Percentiles rank a stretch among this genome's conserved stretches.
Conservation (phyloP, 2,113 vertebrate genomes). For the Prolemur simus region DNA sequence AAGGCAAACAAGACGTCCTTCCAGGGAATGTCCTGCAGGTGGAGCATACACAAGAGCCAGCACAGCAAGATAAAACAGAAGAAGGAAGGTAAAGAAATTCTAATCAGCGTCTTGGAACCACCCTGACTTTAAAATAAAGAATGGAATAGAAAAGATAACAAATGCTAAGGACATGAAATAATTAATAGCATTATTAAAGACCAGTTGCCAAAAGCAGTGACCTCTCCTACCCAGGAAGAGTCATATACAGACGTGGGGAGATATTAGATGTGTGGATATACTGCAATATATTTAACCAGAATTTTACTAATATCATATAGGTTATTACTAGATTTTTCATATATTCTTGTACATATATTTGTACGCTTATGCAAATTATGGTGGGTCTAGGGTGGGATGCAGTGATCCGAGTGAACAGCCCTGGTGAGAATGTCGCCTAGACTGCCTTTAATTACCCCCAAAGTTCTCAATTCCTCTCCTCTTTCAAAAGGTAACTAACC, state of each 20-base stretch:
- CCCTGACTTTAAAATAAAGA: not conserved
- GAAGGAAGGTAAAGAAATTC: not conserved
- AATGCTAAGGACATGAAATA: not conserved
- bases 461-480: no score
- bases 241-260: not conserved
- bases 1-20: not conserved
- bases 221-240: not conserved
- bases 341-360: not conserved
- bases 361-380: not conserved
- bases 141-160: not conserved
- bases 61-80: not conserved
- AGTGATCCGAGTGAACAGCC: no score
- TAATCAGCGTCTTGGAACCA: not conserved
- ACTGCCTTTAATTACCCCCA: no score
- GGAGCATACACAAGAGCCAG: not conserved
- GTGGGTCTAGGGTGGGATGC: no score
- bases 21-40: not conserved
- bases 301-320: not conserved
- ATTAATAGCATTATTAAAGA: not conserved
- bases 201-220: not conserved
- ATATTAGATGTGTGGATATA: not conserved
- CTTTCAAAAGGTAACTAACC: not conserved
- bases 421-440: no score
- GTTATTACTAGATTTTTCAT: not conserved
- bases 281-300: not conserved